Percentiles rank a stretch among this genome's conserved stretches.
These are phyloP conservation scores for Ancistrus triradiatus DNA, from an alignment of 2,113 vertebrate genomes.

Conservation along the genomic window DNA sequence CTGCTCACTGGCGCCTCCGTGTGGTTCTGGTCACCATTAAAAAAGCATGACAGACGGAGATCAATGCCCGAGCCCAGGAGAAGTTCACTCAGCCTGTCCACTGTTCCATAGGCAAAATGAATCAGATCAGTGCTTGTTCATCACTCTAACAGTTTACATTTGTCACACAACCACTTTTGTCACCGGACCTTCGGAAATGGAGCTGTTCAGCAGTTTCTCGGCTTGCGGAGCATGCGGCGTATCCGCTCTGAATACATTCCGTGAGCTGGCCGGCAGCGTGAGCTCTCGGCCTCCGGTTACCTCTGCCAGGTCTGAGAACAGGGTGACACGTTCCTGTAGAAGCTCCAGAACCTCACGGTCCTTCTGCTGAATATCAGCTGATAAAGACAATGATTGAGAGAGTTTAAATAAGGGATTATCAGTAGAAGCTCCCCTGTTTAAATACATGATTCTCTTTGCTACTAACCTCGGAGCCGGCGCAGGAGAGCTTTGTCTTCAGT, in stretches of 20 bases:
- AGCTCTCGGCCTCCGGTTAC: constrained; percentile 64
- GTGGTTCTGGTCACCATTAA: constrained; percentile 62
- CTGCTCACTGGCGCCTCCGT: constrained; percentile 64
- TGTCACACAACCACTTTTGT: no score
- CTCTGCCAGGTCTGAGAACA: constrained; percentile 80
- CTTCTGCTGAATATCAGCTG: constrained; percentile 85
- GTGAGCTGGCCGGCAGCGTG: constrained; percentile 50
- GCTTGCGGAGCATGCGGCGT: constrained; percentile 70
- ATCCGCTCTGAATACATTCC: constrained; percentile 78
- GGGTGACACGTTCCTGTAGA: constrained; percentile 81
- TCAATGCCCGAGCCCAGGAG: constrained; percentile 65
- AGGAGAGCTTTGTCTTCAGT: constrained; percentile 83
- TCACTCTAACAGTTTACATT: no score
- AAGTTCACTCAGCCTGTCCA: constrained; percentile 78
- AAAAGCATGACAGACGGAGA: constrained; percentile 43
- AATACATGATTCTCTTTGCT: not conserved
- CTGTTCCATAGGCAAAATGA: constrained; percentile 53
- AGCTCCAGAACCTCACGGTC: constrained; percentile 81
- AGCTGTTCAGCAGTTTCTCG: constrained; percentile 73
- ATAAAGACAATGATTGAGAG: not conserved
- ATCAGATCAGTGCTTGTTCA: not conserved
- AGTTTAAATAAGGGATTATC: no score
- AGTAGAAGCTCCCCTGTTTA: no score
- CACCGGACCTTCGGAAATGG: constrained; percentile 77
- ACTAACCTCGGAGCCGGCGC: constrained; percentile 78